Percentiles rank a stretch among this genome's conserved stretches.
phyloP scores from a whole-genome alignment of 2,888 invertebrate species.

The Tenthredo livida region DNA sequence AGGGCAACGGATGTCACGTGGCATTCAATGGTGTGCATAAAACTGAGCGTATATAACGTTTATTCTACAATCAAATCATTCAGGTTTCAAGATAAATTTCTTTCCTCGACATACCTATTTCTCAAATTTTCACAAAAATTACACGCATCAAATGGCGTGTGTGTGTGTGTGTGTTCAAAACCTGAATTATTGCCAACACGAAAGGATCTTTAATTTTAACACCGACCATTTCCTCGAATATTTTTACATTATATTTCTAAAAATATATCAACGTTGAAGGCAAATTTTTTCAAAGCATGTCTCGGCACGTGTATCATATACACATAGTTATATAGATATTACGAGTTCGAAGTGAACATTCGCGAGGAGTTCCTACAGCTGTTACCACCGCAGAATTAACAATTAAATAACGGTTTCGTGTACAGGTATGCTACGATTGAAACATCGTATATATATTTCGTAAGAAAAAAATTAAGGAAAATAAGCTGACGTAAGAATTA shows the following conservation, averaged over 20 bases:
- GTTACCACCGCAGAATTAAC: neutral
- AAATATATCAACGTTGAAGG: neutral
- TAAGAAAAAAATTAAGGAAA: neutral
- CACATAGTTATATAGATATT: neutral
- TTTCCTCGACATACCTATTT: neutral
- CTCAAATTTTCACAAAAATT: neutral
- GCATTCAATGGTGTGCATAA: neutral
- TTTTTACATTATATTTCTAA: conserved; percentile 12
- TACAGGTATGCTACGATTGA: neutral
- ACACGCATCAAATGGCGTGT: neutral
- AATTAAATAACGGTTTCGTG: neutral
- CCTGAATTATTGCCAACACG: neutral
- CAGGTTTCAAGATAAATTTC: neutral
- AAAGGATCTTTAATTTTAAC: neutral
- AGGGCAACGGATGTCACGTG: conserved; percentile 27
- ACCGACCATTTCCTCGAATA: neutral
- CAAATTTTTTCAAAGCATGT: conserved; percentile 21
- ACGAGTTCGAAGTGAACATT: conserved; percentile 12
- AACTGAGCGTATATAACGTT: neutral
- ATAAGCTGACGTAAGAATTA: conserved; percentile 31
- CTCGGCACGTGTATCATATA: neutral
- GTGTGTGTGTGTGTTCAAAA: neutral
- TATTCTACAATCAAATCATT: neutral
- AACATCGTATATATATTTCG: neutral
- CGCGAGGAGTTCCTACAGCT: neutral